A percentile compares a stretch with the other conserved stretches of the same genome.
These are phyloP conservation scores for Omphaloscelis lunosa DNA, from an alignment of 2,888 invertebrate genomes.

Conservation along the genomic window DNA sequence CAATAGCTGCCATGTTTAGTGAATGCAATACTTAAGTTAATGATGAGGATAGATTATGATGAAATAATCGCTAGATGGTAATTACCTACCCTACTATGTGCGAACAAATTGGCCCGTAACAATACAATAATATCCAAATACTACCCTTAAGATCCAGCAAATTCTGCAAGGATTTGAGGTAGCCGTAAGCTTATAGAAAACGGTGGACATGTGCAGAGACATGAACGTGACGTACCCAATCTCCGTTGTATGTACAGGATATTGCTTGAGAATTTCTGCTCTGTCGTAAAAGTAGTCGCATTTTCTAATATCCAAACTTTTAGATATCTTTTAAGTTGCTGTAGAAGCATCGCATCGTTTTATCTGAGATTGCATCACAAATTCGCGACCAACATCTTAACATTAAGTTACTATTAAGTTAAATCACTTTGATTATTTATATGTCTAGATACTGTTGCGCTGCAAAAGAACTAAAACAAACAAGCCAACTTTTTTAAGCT, in stretches of 20 bases:
- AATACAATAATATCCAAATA: neutral
- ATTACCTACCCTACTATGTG: too few species aligned
- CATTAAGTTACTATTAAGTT: neutral
- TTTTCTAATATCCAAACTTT: slow-evolving; percentile 31
- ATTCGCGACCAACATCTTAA: slow-evolving; percentile 9
- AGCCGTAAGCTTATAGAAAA: slow-evolving; percentile 29
- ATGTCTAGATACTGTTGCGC: too few species aligned
- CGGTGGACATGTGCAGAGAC: slow-evolving; percentile 14
- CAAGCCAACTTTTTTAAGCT: too few species aligned
- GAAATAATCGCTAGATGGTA: neutral
- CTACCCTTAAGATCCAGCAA: neutral
- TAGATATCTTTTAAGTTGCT: slow-evolving; percentile 4
- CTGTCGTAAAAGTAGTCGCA: slow-evolving; percentile 30
- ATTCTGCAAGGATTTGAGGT: slow-evolving; percentile 21
- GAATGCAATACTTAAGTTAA: neutral
- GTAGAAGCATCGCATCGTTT: slow-evolving; percentile 30
- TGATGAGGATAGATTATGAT: too few species aligned
- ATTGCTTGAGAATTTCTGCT: slow-evolving; percentile 35
- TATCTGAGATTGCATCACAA: slow-evolving; percentile 13
- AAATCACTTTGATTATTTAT: neutral
- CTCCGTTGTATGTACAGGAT: slow-evolving; percentile 40
- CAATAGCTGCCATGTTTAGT: slow-evolving; percentile 3
- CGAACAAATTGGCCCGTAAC: neutral
- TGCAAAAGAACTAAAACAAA: too few species aligned
- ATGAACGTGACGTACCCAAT: slow-evolving; percentile 35